A percentile compares a stretch with the other conserved stretches of the same genome.
Conservation (phyloP, 2,888 invertebrate species). For the Eristalinus sepulchralis region DNA sequence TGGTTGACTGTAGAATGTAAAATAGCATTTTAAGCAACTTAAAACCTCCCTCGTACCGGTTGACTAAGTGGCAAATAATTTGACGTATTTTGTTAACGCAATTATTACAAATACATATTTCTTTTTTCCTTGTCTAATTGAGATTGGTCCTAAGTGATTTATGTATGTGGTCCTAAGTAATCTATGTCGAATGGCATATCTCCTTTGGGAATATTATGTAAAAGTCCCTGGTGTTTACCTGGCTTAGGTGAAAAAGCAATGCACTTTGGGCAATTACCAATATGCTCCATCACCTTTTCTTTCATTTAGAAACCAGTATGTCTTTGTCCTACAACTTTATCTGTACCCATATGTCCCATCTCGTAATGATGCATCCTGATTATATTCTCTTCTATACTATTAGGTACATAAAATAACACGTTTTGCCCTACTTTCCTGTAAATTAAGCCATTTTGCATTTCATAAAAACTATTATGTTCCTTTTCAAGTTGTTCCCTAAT, state of each 20-base stretch:
- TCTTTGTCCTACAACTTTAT: slow-evolving; percentile 7
- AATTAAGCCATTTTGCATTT: slow-evolving; percentile 61
- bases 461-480: slow-evolving; percentile 46
- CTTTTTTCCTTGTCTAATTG: background rate
- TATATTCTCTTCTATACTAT: too few species aligned
- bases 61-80: background rate
- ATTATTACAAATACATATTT: background rate
- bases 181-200: background rate
- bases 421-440: slow-evolving; percentile 27
- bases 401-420: too few species aligned
- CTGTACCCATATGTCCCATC: slow-evolving; percentile 31
- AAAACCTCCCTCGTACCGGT: background rate
- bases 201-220: background rate
- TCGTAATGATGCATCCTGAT: slow-evolving; percentile 44
- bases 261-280: too few species aligned
- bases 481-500: background rate
- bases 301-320: background rate
- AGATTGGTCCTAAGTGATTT: background rate
- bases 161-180: too few species aligned
- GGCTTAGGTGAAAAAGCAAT: background rate
- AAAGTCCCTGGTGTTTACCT: background rate
- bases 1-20: background rate
- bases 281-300: background rate
- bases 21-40: background rate
- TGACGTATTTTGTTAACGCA: background rate